Percentiles rank a stretch among this genome's conserved stretches.
Conservation (phyloP, 2,113 vertebrate species). For the Chelonoidis abingdonii region DNA sequence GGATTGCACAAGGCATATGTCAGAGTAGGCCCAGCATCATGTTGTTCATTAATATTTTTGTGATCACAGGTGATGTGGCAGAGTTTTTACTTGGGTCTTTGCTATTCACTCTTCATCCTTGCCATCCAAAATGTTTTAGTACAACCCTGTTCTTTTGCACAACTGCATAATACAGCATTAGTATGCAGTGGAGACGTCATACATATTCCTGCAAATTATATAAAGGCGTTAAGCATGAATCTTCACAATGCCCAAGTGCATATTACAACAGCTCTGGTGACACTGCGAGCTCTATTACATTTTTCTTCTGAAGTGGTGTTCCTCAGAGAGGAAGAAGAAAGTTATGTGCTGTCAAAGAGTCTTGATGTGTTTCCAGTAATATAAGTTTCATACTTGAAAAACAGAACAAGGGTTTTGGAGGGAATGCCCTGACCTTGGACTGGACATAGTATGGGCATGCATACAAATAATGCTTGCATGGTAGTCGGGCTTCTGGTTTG, state of each 20-base stretch:
- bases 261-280: slow-evolving; percentile 14
- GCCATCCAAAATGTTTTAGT: neutral
- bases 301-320: neutral
- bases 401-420: neutral
- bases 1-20: rapidly evolving
- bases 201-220: slow-evolving; percentile 14
- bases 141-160: rapidly evolving
- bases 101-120: neutral
- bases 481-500: neutral
- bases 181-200: neutral
- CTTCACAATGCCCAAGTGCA: slow-evolving; percentile 27
- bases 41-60: rapidly evolving
- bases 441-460: neutral
- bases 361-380: slow-evolving; percentile 10
- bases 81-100: neutral
- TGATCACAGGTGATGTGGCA: neutral
- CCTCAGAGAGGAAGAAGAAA: slow-evolving; percentile 41
- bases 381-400: slow-evolving; percentile 12
- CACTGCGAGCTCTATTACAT: neutral
- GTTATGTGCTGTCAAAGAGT: slow-evolving; percentile 31
- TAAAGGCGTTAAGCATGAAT: neutral
- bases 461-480: neutral
- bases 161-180: neutral
- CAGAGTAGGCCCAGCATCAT: neutral
- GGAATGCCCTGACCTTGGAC: neutral